These are phyloP conservation scores for Amphipyra berbera DNA, from an alignment of 2,888 invertebrate genomes.

Conservation along the genomic window DNA sequence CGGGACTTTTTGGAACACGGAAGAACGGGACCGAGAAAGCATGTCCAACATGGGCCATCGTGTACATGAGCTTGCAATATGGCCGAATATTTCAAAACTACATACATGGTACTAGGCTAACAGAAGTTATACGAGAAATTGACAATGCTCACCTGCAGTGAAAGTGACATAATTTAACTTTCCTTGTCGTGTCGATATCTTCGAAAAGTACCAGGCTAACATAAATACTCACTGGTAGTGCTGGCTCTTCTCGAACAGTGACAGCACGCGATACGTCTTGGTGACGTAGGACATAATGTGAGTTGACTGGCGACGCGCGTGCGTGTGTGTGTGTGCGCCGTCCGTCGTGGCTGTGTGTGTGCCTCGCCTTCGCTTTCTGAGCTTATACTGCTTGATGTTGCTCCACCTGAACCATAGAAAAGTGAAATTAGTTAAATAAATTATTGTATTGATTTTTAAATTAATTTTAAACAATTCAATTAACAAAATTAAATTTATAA, in stretches of 20 bases:
- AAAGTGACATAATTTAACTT: too few relatives aligned
- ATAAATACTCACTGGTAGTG: constrained; percentile 60
- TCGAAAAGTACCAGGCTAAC: too few relatives aligned
- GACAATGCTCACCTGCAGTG: neutral
- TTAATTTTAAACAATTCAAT: too few relatives aligned
- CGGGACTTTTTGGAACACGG: too few relatives aligned
- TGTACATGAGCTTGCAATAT: neutral
- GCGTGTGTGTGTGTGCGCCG: constrained; percentile 45
- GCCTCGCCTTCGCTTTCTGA: constrained; percentile 82
- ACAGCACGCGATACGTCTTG: constrained; percentile 70
- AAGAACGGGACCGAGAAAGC: too few relatives aligned
- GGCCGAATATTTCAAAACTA: too few relatives aligned
- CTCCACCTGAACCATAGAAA: constrained; percentile 65
- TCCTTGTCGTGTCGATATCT: too few relatives aligned
- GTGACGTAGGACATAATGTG: constrained; percentile 84
- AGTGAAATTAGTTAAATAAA: too few relatives aligned
- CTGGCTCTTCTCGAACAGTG: constrained; percentile 65
- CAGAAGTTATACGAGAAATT: constrained; percentile 7
- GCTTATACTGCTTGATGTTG: constrained; percentile 78
- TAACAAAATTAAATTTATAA: too few relatives aligned
- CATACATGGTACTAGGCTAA: constrained; percentile 15
- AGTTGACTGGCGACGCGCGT: constrained; percentile 76
- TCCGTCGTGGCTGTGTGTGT: constrained; percentile 55
- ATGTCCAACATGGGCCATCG: neutral
- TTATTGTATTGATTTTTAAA: too few relatives aligned